Base-by-base conservation (phyloP, 2,113 vertebrate species). In the Pagrus major region DNA sequence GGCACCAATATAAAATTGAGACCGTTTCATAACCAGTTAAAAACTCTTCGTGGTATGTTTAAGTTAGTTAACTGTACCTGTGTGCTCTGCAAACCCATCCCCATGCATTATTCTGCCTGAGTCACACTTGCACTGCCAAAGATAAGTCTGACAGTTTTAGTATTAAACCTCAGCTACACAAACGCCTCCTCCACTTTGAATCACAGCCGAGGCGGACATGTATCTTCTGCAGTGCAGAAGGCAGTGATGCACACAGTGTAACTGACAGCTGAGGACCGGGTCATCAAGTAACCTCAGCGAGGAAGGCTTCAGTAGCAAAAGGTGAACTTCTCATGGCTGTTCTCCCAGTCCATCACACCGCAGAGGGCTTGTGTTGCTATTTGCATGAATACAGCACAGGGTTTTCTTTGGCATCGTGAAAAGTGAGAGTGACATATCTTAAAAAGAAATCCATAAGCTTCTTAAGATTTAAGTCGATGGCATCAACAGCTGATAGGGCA, bases 251-350 rank as follows among this genome's bases (percentile, higher is more conserved):
- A 79, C 35, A 39, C 66, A 52, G 71, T 65, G 64, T 39, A 66
- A 51, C 37, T 77, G 88, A 84, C 82, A 88, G 80, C 69, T 42
- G 41, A 66, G 80, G 47, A 51, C 71, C n/a, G 35, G 66, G 71
- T 83, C 74, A 80, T 82, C 60, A 41, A 51, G 52, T 59, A 29
- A 54, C 11, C 63, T 54, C 11, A 65, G 25, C 0, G 15, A 71
- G 49, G 61, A 54, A 21, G 47, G 23, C 46, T 27, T 16, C 51
- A 41, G 54, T 44, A 66, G 74, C 71, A 33, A 56, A 52, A 66
- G 51, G 59, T 73, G 65, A 84, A 64, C 49, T 65, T 25, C 65
- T 80, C 41, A 63, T 41, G 69, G 25, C 52, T 27, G 21, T 39
- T 41, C 27, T 29, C 31, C 6, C 31, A 44, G 60, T 84, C 65